These are phyloP conservation scores for Troglohyphantes excavatus DNA, from an alignment of 2,888 invertebrate species.

Conservation along the genomic window DNA sequence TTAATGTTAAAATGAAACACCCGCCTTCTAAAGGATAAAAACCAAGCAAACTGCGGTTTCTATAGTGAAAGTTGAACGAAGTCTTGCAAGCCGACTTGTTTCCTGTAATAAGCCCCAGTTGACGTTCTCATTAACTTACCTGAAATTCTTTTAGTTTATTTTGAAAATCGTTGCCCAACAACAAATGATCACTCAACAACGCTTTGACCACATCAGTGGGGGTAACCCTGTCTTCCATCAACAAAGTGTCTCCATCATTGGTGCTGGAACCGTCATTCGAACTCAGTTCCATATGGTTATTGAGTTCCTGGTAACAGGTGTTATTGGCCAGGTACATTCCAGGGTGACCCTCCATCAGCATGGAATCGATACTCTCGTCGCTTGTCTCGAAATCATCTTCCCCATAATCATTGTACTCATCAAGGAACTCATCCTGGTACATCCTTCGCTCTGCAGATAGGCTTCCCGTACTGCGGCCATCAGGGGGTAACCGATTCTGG, in stretches of 20 bases:
- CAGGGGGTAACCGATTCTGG: conserved; percentile 72
- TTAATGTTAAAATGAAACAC: too few species aligned
- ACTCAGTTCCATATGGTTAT: conserved; percentile 83
- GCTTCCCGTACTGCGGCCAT: conserved; percentile 75
- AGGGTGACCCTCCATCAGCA: conserved; percentile 84
- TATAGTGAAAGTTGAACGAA: too few species aligned
- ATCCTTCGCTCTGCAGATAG: conserved; percentile 70
- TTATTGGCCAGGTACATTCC: conserved; percentile 84
- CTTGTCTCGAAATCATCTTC: conserved; percentile 82
- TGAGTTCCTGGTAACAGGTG: conserved; percentile 85
- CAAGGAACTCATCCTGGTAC: conserved; percentile 67
- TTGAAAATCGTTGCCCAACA: conserved; percentile 84
- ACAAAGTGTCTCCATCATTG: conserved; percentile 69
- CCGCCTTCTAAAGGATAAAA: too few species aligned
- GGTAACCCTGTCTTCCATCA: conserved; percentile 73
- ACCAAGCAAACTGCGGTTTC: too few species aligned
- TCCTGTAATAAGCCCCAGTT: too few species aligned
- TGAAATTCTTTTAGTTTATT: conserved; percentile 83
- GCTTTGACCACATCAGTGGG: conserved; percentile 84
- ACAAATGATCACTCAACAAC: conserved; percentile 85
- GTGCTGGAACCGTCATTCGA: conserved; percentile 77
- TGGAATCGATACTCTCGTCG: conserved; percentile 83
- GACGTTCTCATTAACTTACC: too few species aligned
- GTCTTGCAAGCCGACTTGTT: too few species aligned
- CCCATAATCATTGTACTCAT: conserved; percentile 66